Evolutionary conservation across 2,888 invertebrate genomes (phyloP).

Genomic region (Teinopalpus imperialis): DNA sequence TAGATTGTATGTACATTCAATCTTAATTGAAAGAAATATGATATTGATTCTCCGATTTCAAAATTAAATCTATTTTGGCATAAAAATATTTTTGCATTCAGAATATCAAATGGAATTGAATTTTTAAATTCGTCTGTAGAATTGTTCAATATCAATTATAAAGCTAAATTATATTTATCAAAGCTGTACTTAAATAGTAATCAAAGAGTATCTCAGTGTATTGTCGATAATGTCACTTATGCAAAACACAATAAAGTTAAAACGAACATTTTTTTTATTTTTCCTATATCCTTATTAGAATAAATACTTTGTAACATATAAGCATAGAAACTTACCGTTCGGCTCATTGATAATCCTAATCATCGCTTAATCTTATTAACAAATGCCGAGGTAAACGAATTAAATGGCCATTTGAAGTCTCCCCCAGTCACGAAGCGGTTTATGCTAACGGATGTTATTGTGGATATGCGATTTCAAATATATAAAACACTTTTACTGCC

Average conservation of each 20-base stretch:
- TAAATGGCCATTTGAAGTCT: conserved; percentile 5
- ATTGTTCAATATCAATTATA: conserved; percentile 41
- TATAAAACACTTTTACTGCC: no score
- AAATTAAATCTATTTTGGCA: conserved; percentile 56
- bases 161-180: conserved; percentile 59
- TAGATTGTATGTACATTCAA: no score
- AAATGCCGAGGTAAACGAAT: conserved; percentile 10
- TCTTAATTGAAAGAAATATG: no score
- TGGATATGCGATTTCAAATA: no score
- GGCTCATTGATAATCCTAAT: conserved; percentile 10
- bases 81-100: conserved; percentile 51
- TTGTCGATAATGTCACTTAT: conserved; percentile 73
- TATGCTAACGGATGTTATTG: conserved; percentile 16
- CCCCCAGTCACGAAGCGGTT: conserved; percentile 17
- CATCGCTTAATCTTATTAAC: conserved; percentile 18
- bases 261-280: conserved; percentile 12
- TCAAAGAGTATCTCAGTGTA: conserved; percentile 74
- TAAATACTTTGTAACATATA: no score
- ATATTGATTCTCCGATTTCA: conserved; percentile 27
- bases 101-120: conserved; percentile 59
- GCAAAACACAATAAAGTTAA: conserved; percentile 68
- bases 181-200: conserved; percentile 77
- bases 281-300: no score
- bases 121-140: conserved; percentile 35
- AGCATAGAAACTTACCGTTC: not conserved